A percentile compares a stretch with the other conserved stretches of the same genome.
Evolutionary conservation across 2,797 vertebrate genomes (phyloP).

Genomic region (Bryconaethiops microstoma): DNA sequence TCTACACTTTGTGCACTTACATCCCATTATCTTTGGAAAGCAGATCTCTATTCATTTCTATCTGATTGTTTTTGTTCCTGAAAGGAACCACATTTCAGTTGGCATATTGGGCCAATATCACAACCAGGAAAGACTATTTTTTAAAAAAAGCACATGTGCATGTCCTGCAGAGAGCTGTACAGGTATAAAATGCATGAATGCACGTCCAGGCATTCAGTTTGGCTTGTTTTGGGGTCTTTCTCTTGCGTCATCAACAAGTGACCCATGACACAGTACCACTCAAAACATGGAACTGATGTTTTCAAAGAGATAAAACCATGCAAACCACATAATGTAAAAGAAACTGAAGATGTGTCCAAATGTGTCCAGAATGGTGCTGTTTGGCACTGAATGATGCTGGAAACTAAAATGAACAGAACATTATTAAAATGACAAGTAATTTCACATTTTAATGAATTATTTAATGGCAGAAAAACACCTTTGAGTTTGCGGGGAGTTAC

Average conservation of each 20-base stretch:
- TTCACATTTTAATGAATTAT: not conserved
- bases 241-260: slow-evolving; percentile 7
- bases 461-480: not conserved
- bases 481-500: slow-evolving; percentile 1
- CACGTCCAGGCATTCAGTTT: slow-evolving; percentile 14
- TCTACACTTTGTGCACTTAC: slow-evolving; percentile 67
- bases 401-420: not conserved
- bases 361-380: not conserved
- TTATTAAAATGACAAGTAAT: not conserved
- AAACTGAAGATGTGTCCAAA: not conserved
- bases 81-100: slow-evolving; percentile 44
- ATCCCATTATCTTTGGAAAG: slow-evolving; percentile 72
- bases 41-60: slow-evolving; percentile 56
- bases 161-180: slow-evolving; percentile 34
- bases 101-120: slow-evolving; percentile 9
- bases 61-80: slow-evolving; percentile 40
- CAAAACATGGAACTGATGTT: not conserved
- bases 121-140: slow-evolving; percentile 12
- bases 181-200: slow-evolving; percentile 21
- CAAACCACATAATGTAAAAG: not conserved
- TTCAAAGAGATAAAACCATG: not conserved
- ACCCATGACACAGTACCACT: not conserved
- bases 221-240: slow-evolving; percentile 6
- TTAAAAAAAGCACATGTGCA: slow-evolving; percentile 33
- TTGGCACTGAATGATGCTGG: not conserved